phyloP scores from a whole-genome alignment of 2,888 invertebrate species.

The Blastobasis lacticolella region DNA sequence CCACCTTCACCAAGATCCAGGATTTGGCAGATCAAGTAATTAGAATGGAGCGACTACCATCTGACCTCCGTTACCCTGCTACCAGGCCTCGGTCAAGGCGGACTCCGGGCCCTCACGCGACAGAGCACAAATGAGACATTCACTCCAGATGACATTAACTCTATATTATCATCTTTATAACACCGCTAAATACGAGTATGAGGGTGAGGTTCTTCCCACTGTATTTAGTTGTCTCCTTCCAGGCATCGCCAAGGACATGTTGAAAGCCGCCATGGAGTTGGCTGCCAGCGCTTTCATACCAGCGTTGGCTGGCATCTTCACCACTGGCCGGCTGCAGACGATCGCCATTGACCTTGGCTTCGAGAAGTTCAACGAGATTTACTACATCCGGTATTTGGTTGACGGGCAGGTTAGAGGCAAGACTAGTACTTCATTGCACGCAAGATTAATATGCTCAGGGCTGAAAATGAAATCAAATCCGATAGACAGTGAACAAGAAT shows the following conservation, averaged over 20 bases:
- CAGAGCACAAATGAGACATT: not conserved
- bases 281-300: constrained; percentile 50
- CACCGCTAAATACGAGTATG: not conserved
- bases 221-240: constrained; percentile 11
- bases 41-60: too few species aligned
- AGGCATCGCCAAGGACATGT: constrained; percentile 56
- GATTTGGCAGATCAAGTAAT: too few species aligned
- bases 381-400: constrained; percentile 49
- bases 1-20: too few species aligned
- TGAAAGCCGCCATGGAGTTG: constrained; percentile 46
- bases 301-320: constrained; percentile 51
- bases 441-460: too few species aligned
- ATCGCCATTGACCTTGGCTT: constrained; percentile 50
- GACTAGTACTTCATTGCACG: too few species aligned
- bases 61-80: too few species aligned
- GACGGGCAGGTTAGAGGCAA: constrained; percentile 49
- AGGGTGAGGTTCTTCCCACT: not conserved
- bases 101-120: too few species aligned
- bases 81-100: too few species aligned
- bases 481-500: too few species aligned
- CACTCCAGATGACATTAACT: not conserved
- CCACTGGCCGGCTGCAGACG: constrained; percentile 40
- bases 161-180: not conserved
- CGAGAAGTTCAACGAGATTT: constrained; percentile 46
- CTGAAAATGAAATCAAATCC: too few species aligned